Conservation (phyloP, 2,797 vertebrate genomes). For the Eospalax fontanierii region DNA sequence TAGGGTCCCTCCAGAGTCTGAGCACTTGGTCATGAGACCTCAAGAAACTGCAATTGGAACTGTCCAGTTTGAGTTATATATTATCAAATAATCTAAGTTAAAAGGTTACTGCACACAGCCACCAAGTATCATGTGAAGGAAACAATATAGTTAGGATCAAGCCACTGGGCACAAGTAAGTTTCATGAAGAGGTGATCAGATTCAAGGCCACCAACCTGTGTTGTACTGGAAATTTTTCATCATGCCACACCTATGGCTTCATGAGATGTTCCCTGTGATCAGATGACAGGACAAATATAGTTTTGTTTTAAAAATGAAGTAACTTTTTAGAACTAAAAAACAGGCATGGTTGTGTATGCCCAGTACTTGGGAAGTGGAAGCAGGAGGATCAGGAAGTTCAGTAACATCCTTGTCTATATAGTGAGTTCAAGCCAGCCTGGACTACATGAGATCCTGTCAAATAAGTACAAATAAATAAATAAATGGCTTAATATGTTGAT, state of each 20-base stretch:
- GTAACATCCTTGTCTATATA: neutral
- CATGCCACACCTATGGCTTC: neutral
- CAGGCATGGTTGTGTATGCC: neutral
- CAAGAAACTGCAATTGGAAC: neutral
- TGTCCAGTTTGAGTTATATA: neutral
- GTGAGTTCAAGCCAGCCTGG: neutral
- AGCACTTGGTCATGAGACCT: neutral
- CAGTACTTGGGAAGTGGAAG: neutral
- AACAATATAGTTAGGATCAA: neutral
- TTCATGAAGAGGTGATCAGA: neutral
- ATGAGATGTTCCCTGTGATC: neutral
- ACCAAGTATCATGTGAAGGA: neutral
- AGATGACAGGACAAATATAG: neutral
- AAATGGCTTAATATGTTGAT: neutral
- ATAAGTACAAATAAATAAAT: too few relatives aligned
- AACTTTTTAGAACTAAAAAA: neutral
- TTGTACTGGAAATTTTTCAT: neutral
- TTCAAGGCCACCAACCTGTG: neutral
- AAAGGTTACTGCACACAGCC: neutral
- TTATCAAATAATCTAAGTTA: neutral
- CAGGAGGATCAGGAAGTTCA: neutral
- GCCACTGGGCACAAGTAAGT: neutral
- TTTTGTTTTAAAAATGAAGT: neutral
- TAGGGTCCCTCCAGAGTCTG: neutral
- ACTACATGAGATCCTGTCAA: neutral